Base-by-base conservation (phyloP, 2,113 vertebrate genomes). In the Panthera uncia region DNA sequence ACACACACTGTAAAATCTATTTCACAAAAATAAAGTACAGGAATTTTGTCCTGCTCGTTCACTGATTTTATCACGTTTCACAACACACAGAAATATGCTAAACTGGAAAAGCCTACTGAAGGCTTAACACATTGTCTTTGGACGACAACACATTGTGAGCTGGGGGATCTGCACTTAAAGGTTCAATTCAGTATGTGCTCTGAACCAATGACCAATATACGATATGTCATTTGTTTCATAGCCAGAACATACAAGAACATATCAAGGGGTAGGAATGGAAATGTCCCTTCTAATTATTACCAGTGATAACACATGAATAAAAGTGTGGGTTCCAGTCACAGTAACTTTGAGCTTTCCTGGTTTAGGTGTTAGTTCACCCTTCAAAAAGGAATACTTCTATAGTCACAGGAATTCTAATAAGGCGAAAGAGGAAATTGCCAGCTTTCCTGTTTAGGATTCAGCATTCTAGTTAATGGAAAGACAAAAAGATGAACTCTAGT, bases 401-500 rank as follows among this genome's bases (percentile, higher is more conserved):
- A 19, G 21, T 38, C 52, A 92, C 14, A 91, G 69, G 15, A 92
- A 76, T 41, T 94, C 36, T 7, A 92, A 23, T 63, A 95, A 66
- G 50, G 21, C 87, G 19, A 93, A 86, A 97, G 29, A 31, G 52
- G 25, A 91, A 90, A 82, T 78, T 38, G 0, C 14, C 50, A 38
- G 13, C 66, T 78, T 23, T 63, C 68, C 16, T 52, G 82, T 63
- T 86, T 81, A 45, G 79, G 50, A 81, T 52, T 45, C 33, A 38
- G 2, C 2, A 2, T 82, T 74, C 7, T 2, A 66, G 5, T 52
- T 91, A 86, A 69, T 78, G 14, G 4, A 82, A 93, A 86, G 23
- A 88, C 36, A 80, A 71, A 96, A 91, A 91, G 11, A 55, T 52
- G 91, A 84, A 84, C 33, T 68, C 63, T 94, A 16, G 41, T 81